These are phyloP conservation scores for Meteorus colon DNA, from an alignment of 2,888 invertebrate species.

Conservation along the genomic window DNA sequence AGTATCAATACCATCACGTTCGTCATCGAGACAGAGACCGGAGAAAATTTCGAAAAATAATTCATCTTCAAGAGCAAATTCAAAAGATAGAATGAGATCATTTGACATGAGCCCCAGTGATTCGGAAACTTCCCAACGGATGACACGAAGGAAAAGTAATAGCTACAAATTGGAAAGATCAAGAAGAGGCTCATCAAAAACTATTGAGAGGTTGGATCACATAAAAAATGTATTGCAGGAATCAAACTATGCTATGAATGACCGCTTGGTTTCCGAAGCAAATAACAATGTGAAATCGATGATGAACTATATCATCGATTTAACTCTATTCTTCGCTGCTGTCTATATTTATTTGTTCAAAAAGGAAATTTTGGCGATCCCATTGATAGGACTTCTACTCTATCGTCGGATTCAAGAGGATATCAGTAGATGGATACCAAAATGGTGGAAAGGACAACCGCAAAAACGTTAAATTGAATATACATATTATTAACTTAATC, in stretches of 20 bases:
- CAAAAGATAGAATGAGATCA: slow-evolving; percentile 61
- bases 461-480: slow-evolving; percentile 32
- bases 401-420: slow-evolving; percentile 85
- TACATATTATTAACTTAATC: neutral
- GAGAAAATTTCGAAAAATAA: slow-evolving; percentile 48
- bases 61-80: slow-evolving; percentile 62
- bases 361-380: slow-evolving; percentile 86
- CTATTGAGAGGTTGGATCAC: slow-evolving; percentile 19
- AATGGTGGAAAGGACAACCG: slow-evolving; percentile 53
- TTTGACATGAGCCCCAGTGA: slow-evolving; percentile 50
- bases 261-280: slow-evolving; percentile 78
- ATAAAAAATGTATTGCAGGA: slow-evolving; percentile 18
- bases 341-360: slow-evolving; percentile 88
- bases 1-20: slow-evolving; percentile 55
- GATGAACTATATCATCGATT: slow-evolving; percentile 83
- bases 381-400: slow-evolving; percentile 83
- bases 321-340: slow-evolving; percentile 83
- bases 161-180: slow-evolving; percentile 70
- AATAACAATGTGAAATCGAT: slow-evolving; percentile 81
- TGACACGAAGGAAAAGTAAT: slow-evolving; percentile 64
- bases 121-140: slow-evolving; percentile 46
- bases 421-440: slow-evolving; percentile 68
- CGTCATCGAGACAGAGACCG: slow-evolving; percentile 59
- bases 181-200: slow-evolving; percentile 32
- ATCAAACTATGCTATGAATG: slow-evolving; percentile 53